Percentiles rank a stretch among this genome's conserved stretches.
Evolutionary conservation across 2,888 invertebrate species (phyloP).

Genomic region (Erpobdella octoculata): DNA sequence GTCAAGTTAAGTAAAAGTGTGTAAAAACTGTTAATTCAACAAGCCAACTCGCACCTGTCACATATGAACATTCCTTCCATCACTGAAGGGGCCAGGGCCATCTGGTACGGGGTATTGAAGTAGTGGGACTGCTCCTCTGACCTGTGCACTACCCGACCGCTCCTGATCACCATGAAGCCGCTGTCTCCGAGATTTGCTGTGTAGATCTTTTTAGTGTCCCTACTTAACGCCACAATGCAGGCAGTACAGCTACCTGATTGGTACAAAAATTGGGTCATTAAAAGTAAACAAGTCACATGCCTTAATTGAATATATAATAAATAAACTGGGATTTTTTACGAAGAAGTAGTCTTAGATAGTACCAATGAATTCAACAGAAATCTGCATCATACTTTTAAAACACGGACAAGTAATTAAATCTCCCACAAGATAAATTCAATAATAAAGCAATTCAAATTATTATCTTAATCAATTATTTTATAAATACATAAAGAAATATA

Average conservation of each 20-base stretch:
- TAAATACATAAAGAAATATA: no score
- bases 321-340: not conserved
- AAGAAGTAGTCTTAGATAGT: not conserved
- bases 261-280: not conserved
- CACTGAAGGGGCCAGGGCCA: conserved; percentile 84
- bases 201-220: conserved; percentile 78
- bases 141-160: conserved; percentile 65
- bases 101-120: conserved; percentile 95
- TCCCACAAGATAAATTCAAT: no score
- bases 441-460: no score
- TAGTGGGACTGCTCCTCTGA: conserved; percentile 96
- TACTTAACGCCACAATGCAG: conserved; percentile 85
- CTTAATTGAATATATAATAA: no score
- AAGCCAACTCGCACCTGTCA: conserved; percentile 72
- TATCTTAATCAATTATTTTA: no score
- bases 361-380: no score
- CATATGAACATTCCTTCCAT: conserved; percentile 72
- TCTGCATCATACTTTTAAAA: no score
- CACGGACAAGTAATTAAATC: no score
- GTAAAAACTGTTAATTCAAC: no score
- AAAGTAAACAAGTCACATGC: no score
- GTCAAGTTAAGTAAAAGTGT: not conserved
- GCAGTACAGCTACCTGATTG: conserved; percentile 82
- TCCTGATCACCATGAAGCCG: conserved; percentile 56
- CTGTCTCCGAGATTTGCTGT: conserved; percentile 98